Conservation (phyloP, 23 tunicate species). For the Halocynthia roretzi region DNA sequence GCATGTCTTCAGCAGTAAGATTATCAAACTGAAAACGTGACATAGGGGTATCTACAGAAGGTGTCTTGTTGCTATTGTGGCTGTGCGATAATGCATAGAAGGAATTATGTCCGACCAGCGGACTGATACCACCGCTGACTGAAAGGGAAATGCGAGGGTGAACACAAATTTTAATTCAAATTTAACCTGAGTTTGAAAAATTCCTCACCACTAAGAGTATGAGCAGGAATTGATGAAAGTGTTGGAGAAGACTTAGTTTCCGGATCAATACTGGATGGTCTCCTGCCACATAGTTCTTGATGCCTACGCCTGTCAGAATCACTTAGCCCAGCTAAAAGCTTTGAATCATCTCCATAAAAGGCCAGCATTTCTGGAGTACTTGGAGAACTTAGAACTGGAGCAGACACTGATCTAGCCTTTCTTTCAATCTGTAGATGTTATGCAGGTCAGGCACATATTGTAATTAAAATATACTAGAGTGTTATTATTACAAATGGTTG, state of each 20-base stretch:
- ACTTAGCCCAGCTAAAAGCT: conserved; percentile 52
- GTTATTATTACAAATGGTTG: too few species aligned
- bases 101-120: conserved; percentile 47
- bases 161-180: too few species aligned
- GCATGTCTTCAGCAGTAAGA: conserved; percentile 54
- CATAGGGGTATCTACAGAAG: not conserved
- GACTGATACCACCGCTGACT: conserved; percentile 49
- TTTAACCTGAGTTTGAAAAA: conserved; percentile 26
- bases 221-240: conserved; percentile 25
- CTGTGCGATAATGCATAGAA: conserved; percentile 13
- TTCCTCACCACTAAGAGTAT: conserved; percentile 3
- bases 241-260: conserved; percentile 1
- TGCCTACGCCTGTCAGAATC: conserved; percentile 62
- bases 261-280: conserved; percentile 27
- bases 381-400: not conserved
- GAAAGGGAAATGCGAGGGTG: not conserved
- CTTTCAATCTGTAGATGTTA: too few species aligned
- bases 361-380: conserved; percentile 37
- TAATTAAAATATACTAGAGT: too few species aligned
- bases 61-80: conserved; percentile 17
- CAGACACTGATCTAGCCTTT: too few species aligned
- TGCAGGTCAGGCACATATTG: too few species aligned
- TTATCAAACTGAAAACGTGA: conserved; percentile 54
- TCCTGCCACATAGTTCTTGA: conserved; percentile 51
- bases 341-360: conserved; percentile 48